Evolutionary conservation across 2,113 vertebrate genomes (phyloP).

Genomic region (Larimichthys polyactis): DNA sequence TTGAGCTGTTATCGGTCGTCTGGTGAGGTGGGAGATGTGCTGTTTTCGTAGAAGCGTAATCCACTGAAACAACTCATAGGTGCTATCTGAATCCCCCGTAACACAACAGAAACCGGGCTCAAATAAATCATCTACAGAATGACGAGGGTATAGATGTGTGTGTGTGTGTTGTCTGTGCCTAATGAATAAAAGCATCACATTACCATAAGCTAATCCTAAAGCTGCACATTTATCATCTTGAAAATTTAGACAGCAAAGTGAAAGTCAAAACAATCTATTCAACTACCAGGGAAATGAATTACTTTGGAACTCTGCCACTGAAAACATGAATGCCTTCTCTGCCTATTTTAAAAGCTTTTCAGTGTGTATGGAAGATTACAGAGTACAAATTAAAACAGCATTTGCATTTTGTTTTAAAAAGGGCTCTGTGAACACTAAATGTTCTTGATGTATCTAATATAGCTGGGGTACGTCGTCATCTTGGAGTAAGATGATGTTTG

Average conservation of each 20-base stretch:
- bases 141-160: not conserved
- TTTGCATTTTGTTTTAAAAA: constrained; percentile 5
- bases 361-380: constrained; percentile 45
- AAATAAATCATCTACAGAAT: not conserved
- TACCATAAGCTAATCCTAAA: constrained; percentile 45
- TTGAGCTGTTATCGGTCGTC: constrained; percentile 2
- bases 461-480: not conserved
- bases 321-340: constrained; percentile 34
- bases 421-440: not conserved
- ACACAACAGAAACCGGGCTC: not conserved
- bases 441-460: not conserved
- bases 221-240: constrained; percentile 56
- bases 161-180: constrained; percentile 1
- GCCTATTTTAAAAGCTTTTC: constrained; percentile 30
- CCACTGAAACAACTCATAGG: not conserved
- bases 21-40: not conserved
- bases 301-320: constrained; percentile 52
- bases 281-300: constrained; percentile 58
- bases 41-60: constrained; percentile 4
- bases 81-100: not conserved
- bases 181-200: constrained; percentile 44
- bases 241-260: constrained; percentile 37
- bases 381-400: constrained; percentile 27
- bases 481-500: not conserved
- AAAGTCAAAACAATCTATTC: constrained; percentile 43